Evolutionary conservation across 2,113 vertebrate species (phyloP).

Genomic region (Thymallus thymallus): DNA sequence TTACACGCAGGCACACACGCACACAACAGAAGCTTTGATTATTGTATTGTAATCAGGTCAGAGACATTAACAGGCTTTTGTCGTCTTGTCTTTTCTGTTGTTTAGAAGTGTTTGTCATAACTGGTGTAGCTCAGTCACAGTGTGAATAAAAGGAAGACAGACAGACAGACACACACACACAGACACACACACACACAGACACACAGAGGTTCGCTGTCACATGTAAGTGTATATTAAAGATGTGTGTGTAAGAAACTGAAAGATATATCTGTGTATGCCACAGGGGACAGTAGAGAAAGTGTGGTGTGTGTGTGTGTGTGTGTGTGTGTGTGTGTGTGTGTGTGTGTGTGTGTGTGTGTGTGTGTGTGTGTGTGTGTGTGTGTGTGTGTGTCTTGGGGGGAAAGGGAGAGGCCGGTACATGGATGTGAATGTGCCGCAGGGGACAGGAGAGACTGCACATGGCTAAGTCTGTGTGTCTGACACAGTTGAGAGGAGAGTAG

Average conservation of each 20-base stretch:
- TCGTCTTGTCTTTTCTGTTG: too few relatives aligned
- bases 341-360: not conserved
- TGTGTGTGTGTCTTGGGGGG: constrained; percentile 27
- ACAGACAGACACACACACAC: not conserved
- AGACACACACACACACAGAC: not conserved
- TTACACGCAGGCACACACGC: not conserved
- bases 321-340: constrained; percentile 2
- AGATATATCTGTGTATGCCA: constrained; percentile 59
- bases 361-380: constrained; percentile 9
- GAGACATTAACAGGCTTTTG: too few relatives aligned
- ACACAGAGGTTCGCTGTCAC: not conserved
- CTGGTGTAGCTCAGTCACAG: too few relatives aligned
- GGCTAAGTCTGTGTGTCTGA: constrained; percentile 4
- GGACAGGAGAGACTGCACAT: not conserved
- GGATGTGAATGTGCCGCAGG: not conserved
- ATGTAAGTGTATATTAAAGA: not conserved
- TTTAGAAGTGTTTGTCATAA: too few relatives aligned
- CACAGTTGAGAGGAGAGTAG: not conserved
- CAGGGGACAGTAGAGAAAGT: constrained; percentile 56
- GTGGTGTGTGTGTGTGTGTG: not conserved
- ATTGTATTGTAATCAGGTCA: too few relatives aligned
- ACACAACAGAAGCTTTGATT: not conserved
- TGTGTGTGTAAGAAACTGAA: constrained; percentile 1
- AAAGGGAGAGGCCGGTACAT: not conserved
- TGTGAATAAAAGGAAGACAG: not conserved